These are phyloP conservation scores for Ornithoptera priamus DNA, from an alignment of 2,888 invertebrate species.

Conservation along the genomic window DNA sequence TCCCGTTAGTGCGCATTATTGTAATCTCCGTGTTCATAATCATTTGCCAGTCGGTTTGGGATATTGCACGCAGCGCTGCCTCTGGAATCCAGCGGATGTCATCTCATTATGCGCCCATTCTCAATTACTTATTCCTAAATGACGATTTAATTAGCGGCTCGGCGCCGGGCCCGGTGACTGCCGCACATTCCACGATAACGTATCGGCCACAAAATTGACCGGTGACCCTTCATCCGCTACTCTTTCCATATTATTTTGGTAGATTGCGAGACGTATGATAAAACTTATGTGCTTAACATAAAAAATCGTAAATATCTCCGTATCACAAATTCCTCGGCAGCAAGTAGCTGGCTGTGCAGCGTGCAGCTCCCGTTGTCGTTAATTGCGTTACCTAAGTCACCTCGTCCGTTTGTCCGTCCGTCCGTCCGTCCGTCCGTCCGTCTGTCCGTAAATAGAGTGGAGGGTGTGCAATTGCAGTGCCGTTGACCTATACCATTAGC, in stretches of 20 bases:
- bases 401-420: conserved; percentile 38
- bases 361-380: not conserved
- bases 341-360: conserved; percentile 8
- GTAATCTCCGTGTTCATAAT: too few species aligned
- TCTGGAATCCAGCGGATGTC: conserved; percentile 4
- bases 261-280: too few species aligned
- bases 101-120: conserved; percentile 2
- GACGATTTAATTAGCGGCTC: not conserved
- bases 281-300: too few species aligned
- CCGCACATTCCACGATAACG: conserved; percentile 7
- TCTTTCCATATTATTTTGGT: too few species aligned
- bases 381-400: conserved; percentile 49
- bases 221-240: conserved; percentile 5
- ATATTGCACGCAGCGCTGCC: too few species aligned
- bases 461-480: conserved; percentile 34
- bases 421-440: conserved; percentile 29
- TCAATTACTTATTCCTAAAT: not conserved
- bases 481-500: conserved; percentile 36
- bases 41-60: too few species aligned
- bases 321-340: too few species aligned
- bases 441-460: conserved; percentile 42
- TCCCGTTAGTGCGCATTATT: too few species aligned
- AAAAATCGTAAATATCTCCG: too few species aligned
- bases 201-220: conserved; percentile 3
- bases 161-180: not conserved